Conservation (phyloP, 2,888 invertebrate species). For the Andrena fulva region DNA sequence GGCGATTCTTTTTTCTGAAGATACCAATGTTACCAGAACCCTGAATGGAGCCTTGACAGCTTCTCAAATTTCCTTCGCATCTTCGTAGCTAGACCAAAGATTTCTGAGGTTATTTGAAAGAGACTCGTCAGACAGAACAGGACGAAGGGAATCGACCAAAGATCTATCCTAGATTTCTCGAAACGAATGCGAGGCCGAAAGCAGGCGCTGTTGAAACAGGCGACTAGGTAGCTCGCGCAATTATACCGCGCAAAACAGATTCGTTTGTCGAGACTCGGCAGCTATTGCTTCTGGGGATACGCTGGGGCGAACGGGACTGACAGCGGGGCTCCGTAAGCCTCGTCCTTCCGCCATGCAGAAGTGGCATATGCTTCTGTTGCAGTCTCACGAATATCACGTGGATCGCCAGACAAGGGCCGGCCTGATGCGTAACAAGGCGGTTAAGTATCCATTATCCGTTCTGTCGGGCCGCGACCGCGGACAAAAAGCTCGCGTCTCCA, state of each 20-base stretch:
- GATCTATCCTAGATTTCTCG: not conserved
- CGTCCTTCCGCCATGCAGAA: not conserved
- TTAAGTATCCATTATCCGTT: slow-evolving; percentile 70
- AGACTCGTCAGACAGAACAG: not conserved
- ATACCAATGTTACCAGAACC: too few species aligned
- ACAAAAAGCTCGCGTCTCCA: slow-evolving; percentile 63
- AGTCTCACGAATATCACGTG: slow-evolving; percentile 36
- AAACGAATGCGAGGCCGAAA: not conserved
- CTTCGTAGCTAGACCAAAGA: not conserved
- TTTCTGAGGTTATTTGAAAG: not conserved
- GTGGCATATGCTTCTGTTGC: slow-evolving; percentile 10
- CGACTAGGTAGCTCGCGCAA: not conserved
- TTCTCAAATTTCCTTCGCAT: not conserved
- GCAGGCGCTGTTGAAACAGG: not conserved
- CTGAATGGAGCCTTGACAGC: too few species aligned
- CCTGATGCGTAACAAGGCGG: slow-evolving; percentile 60
- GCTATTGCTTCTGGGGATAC: slow-evolving; percentile 12
- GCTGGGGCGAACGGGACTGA: slow-evolving; percentile 8
- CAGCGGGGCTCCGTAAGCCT: not conserved
- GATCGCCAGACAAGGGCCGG: slow-evolving; percentile 51
- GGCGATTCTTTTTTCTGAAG: too few species aligned
- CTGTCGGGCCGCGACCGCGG: slow-evolving; percentile 54
- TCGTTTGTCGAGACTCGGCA: slow-evolving; percentile 21
- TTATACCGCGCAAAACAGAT: slow-evolving; percentile 43
- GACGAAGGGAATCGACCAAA: not conserved